phyloP scores from a whole-genome alignment of 2,113 vertebrate species.

The Paralichthys olivaceus region DNA sequence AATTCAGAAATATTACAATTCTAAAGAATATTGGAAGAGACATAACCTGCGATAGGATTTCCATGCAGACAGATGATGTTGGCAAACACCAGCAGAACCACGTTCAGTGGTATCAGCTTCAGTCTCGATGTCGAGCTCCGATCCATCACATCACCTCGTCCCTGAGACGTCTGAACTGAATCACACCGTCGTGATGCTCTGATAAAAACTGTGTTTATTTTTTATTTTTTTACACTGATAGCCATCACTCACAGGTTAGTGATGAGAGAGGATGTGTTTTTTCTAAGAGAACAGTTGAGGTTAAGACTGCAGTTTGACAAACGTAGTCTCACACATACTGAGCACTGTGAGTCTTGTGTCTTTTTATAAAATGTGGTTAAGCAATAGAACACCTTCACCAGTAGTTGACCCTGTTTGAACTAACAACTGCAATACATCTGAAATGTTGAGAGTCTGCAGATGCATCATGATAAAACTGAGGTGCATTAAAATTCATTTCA shows the following conservation, averaged over 20 bases:
- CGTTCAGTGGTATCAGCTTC: conserved; percentile 5
- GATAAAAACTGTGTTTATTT: neutral
- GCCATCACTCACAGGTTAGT: conserved; percentile 27
- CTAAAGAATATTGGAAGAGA: neutral
- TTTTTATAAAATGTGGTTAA: neutral
- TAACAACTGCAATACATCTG: neutral
- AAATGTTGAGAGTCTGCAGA: neutral
- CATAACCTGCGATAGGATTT: conserved; percentile 48
- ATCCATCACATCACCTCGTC: conserved; percentile 24
- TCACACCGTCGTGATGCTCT: neutral
- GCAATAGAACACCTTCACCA: too few relatives aligned
- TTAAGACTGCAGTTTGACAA: neutral
- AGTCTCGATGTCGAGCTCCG: neutral
- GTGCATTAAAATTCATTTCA: neutral
- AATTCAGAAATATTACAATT: neutral
- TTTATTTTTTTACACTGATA: conserved; percentile 29
- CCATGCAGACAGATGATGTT: conserved; percentile 9
- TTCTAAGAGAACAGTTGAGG: conserved; percentile 5
- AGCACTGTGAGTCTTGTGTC: neutral
- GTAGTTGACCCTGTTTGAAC: neutral
- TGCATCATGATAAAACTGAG: neutral
- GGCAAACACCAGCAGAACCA: conserved; percentile 28
- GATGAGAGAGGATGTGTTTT: conserved; percentile 30
- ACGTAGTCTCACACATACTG: too few relatives aligned
- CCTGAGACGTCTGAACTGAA: neutral